Base-by-base conservation (phyloP, 2,797 vertebrate genomes). In the Hyperoplus lanceolatus region DNA sequence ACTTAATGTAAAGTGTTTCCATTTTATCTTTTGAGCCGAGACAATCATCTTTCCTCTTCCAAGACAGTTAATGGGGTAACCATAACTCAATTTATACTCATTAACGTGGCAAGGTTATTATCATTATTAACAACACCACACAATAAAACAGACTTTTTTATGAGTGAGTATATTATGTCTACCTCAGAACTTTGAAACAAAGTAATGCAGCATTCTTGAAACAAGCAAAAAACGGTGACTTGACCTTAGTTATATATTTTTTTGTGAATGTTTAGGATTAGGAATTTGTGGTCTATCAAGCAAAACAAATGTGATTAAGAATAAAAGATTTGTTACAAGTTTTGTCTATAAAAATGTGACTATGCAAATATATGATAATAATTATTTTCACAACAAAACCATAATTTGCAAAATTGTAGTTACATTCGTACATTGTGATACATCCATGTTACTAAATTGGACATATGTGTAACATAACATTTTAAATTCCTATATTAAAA, bases 181-280 rank as follows among this genome's bases (percentile, higher is more conserved):
- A 29, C 14, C 38, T 73, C 61, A 57, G 59, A 79, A 36, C 38
- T 65, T 70, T 74, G 48, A 61, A 73, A 62, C 50, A 46, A 41
- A 71, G 36, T 63, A 66, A 67, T 36, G 16, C 2, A 15, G n/a
- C 12, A 21, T 55, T 29, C 15, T 58, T 62, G 50, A 42, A 80
- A 70, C 57, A 80, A 83, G 83, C 55, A 70, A 51, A 66, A 38
- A 59, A 10, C 42, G 48, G 57, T 46, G 46, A 55, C 16, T 71
- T 80, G 82, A 83, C 55, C 53, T 16, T 45, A 62, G 11, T 16
- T 75, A 51, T 70, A 71, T 73, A 39, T n/a, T 45, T 38, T 29
- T 70, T 75, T 13, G 56, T 56, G 45, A 2, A 29, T n/a, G 8
- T 58, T 21, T 70, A 11, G 14, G n/a, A 70, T 76, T 73, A 15